Evolutionary conservation across 2,888 invertebrate genomes (phyloP), one percentile per base, ranked within the genome.

Genomic region (Brenthis hecate): DNA sequence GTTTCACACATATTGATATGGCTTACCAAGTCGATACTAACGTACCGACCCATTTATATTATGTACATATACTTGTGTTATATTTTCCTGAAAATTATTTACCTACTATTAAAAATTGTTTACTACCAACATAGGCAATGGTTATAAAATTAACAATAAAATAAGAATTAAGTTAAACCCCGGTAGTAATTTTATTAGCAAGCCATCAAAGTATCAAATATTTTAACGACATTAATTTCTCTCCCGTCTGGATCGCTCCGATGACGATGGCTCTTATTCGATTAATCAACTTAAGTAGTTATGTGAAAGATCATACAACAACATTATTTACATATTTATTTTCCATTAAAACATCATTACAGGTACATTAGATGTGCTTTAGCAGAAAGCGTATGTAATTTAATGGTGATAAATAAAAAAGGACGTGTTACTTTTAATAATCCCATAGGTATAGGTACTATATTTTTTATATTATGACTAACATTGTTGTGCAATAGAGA

Each of bases 321-420:
- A 54, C 65, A 70, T 70, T 72, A 72, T 72, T 68, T 64, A 63
- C 68, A 68, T 72, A 72, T 72, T 72, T 68, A 70, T 68, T 66
- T 55, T 68, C 65, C 72, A 72, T 72, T 72, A 72, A 62, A 43
- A 68, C 58, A 50, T 68, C 62, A 62, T 72, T 69, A 69, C 43
- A 51, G 32, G 55, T 47, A 47, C 57, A 69, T 60, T 66, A 61
- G 48, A 32, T 64, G 13, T 60, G 63, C 51, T 69, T 56, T 50
- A 58, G 58, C 55, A 54, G 68, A 70, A 70, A 72, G 65, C 58
- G 57, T 55, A 65, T 36, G 23, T 48, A 50, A 55, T 61, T 62
- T 50, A 50, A 23, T 36, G 60, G 43, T 56, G n/a, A 8, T 48
- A 36, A 56, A 56, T 51, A 36, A n/a, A 19, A 51, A 43, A 51